Conservation (phyloP, 2,797 vertebrate genomes). For the Scolopax rusticola region DNA sequence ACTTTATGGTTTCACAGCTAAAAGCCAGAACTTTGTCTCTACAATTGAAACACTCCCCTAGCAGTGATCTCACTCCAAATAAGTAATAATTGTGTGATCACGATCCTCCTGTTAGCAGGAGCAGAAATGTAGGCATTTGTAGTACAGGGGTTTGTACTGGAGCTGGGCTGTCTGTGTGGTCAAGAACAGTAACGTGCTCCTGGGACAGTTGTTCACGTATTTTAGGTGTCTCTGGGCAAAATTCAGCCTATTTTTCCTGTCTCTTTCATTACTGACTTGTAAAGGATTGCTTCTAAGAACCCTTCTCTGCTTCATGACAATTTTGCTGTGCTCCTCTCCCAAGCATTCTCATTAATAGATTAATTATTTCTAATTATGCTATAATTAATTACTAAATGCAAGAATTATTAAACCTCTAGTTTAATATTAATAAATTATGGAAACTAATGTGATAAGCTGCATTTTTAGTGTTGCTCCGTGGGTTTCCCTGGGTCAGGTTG, state of each 20-base stretch:
- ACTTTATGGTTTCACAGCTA: not conserved
- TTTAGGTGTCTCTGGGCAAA: not conserved
- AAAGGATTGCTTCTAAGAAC: not conserved
- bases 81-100: not conserved
- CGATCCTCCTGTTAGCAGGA: not conserved
- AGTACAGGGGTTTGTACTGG: not conserved
- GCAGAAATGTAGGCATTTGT: not conserved
- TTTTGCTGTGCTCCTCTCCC: not conserved
- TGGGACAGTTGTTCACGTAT: rapidly evolving
- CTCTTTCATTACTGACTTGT: not conserved
- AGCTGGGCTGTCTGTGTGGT: not conserved
- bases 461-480: not conserved
- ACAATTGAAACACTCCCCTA: not conserved
- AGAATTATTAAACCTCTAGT: not conserved
- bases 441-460: not conserved
- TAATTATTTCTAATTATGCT: not conserved
- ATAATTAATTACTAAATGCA: conserved; percentile 6
- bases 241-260: not conserved
- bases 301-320: not conserved
- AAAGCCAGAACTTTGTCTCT: not conserved
- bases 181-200: not conserved
- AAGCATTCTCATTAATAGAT: not conserved
- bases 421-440: conserved; percentile 16
- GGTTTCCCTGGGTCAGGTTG: not conserved
- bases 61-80: not conserved